Percentiles rank a stretch among this genome's conserved stretches.
These are phyloP conservation scores for Chloropsis hardwickii DNA, from an alignment of 2,113 vertebrate species.

Conservation along the genomic window DNA sequence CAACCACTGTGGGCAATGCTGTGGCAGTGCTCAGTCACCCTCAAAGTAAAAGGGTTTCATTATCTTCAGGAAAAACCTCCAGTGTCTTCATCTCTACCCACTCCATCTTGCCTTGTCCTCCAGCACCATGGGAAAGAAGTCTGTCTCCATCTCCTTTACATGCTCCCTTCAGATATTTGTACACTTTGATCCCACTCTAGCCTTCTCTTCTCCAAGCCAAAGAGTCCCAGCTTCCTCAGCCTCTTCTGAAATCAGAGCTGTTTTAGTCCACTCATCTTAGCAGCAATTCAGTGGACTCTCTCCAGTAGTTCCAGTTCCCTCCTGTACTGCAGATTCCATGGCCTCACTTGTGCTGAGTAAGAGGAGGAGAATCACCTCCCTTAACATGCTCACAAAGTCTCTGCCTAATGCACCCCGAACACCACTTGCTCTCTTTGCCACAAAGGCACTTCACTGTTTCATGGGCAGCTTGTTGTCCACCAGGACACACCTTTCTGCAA, in stretches of 20 bases:
- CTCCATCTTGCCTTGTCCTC: neutral
- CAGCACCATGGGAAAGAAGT: neutral
- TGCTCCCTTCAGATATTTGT: neutral
- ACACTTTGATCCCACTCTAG: rapidly evolving
- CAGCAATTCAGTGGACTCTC: neutral
- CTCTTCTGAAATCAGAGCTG: neutral
- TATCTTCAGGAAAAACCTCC: neutral
- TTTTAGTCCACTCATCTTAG: neutral
- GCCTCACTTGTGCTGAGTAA: neutral
- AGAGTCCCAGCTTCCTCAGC: neutral
- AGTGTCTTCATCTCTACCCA: neutral
- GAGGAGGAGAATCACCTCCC: neutral
- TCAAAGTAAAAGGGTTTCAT: neutral
- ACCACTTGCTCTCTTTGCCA: neutral
- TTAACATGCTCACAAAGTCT: neutral
- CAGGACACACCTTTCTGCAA: neutral
- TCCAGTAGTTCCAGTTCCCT: neutral
- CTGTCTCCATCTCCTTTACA: neutral
- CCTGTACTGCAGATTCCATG: neutral
- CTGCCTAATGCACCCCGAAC: neutral
- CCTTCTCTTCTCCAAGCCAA: neutral
- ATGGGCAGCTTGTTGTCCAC: neutral
- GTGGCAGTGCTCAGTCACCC: neutral
- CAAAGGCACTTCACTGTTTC: neutral
- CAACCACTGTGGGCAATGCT: neutral